Percentiles rank a stretch among this genome's conserved stretches.
phyloP scores from a whole-genome alignment of 2,113 vertebrate genomes.

The Anhinga anhinga region DNA sequence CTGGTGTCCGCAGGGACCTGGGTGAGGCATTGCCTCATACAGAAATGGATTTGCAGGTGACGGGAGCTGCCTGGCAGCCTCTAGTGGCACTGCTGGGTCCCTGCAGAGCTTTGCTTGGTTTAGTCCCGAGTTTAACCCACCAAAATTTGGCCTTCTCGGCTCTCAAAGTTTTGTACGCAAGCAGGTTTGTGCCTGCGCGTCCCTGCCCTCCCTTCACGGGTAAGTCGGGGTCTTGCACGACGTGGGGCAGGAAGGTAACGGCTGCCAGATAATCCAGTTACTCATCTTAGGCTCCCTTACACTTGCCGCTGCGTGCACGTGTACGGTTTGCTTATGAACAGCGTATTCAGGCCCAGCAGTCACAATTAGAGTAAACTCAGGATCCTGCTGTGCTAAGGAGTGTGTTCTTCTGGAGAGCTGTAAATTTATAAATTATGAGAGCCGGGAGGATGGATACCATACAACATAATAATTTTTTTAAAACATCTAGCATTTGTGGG shows the following conservation, averaged over 20 bases:
- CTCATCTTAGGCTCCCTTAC: accelerated
- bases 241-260: neutral
- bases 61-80: neutral
- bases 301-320: accelerated
- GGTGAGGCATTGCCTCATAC: neutral
- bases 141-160: neutral
- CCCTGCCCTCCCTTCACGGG: neutral
- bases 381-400: neutral
- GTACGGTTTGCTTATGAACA: neutral
- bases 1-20: neutral
- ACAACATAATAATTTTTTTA: neutral
- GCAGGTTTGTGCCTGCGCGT: neutral
- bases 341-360: neutral
- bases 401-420: neutral
- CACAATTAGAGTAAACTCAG: neutral
- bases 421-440: neutral
- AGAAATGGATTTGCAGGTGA: neutral
- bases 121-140: neutral
- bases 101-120: neutral
- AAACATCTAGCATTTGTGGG: neutral
- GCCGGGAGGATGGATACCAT: neutral
- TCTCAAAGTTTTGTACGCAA: neutral
- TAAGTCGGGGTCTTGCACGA: neutral
- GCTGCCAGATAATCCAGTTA: neutral
- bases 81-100: neutral